phyloP scores from a whole-genome alignment of 1,140 invertebrate species.

The Chlorops oryzae region DNA sequence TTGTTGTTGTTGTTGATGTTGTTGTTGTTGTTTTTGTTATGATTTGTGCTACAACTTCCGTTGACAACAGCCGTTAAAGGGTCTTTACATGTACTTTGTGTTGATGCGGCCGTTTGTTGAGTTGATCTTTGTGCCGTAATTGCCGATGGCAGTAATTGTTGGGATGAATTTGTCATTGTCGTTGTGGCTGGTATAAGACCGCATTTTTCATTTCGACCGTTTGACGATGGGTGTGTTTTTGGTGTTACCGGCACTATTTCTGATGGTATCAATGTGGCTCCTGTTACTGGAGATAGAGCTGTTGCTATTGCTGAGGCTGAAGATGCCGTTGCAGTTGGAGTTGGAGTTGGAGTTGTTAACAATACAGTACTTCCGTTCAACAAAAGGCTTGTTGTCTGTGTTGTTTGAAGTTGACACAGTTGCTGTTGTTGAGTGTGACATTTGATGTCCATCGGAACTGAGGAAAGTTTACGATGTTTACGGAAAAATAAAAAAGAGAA shows the following conservation, averaged over 20 bases:
- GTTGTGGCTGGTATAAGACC: slow-evolving; percentile 47
- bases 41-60: too few species aligned
- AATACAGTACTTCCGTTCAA: not conserved
- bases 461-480: slow-evolving; percentile 36
- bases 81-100: too few species aligned
- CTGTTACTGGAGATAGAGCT: slow-evolving; percentile 2
- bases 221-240: slow-evolving; percentile 5
- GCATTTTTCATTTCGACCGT: slow-evolving; percentile 46
- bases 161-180: slow-evolving; percentile 22
- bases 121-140: not conserved
- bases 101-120: too few species aligned
- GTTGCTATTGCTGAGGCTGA: slow-evolving; percentile 12
- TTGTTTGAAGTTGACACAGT: too few species aligned
- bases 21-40: slow-evolving; percentile 18
- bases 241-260: slow-evolving; percentile 5
- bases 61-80: too few species aligned
- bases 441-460: slow-evolving; percentile 47
- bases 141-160: slow-evolving; percentile 5
- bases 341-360: slow-evolving; percentile 24
- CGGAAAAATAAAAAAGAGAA: too few species aligned
- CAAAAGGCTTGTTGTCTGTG: not conserved
- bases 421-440: slow-evolving; percentile 33
- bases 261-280: slow-evolving; percentile 3
- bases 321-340: slow-evolving; percentile 17
- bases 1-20: slow-evolving; percentile 14